Base-by-base conservation (phyloP, 2,797 vertebrate species). In the Toxotes lorentzi region DNA sequence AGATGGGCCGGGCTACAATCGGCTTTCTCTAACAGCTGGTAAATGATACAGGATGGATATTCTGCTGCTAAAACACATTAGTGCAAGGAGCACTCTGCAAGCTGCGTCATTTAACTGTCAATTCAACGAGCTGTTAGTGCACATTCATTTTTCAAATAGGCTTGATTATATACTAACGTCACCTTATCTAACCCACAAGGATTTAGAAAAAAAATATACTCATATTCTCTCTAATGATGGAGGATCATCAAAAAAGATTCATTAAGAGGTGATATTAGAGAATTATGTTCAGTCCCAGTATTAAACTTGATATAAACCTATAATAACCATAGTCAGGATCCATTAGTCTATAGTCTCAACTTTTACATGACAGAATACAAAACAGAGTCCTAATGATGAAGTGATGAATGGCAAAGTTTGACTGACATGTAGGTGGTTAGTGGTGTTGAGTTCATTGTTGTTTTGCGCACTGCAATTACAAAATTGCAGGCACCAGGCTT, bases 1-100 rank as follows among this genome's bases (percentile, higher is more conserved):
- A 50, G 70, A 81, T 81, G 86, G 90, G 90, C 81, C 81, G 85
- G 78, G 81, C 89, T 88, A 85, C 86, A 65, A 21, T 70, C 68
- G 54, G 82, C 77, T 89, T 70, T 79, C 73, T 73, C 63, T 14
- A 81, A 72, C 87, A 86, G 89, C 88, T 84, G 85, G 48, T 59
- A 47, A 19, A 76, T 56, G 50, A 73, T 59, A 80, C 51, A 73
- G 70, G 76, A 79, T 84, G 73, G 65, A 82, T 48, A 54, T 56
- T 32, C 57, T 78, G 65, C 2, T 3, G 85, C 82, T 78, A 8
- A 23, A 67, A 62, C 67, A 70, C 69, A 23, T 60, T 12, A 53
- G 65, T 48, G 70, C 62, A 73, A 60, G 59, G 30, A 57, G 57
- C 57, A 34, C 63, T n/a, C 16, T 35, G 34, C 45, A 38, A 43